Base-by-base conservation (phyloP, 2,113 vertebrate genomes). In the Mugil cephalus region DNA sequence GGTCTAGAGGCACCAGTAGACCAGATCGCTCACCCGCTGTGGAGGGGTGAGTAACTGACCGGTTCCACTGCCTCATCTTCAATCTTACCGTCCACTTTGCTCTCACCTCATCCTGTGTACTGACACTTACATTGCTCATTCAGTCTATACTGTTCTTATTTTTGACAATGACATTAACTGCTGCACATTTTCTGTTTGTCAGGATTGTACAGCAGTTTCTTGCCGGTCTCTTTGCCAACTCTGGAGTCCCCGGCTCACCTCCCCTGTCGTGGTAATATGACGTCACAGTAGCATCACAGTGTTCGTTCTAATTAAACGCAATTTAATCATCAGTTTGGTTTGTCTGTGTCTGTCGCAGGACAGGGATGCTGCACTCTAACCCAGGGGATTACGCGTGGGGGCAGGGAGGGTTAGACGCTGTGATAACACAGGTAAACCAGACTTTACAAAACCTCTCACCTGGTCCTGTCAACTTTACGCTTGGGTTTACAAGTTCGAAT, bases 171-270 rank as follows among this genome's bases (percentile, higher is more conserved):
- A 34, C 48, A 70, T 38, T 38, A 59, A 53, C 21, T 21, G 30
- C 40, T 71, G 9, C 53, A 3, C 46, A 15, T 74, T 66, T 55
- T 53, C 10, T 68, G 1, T 73, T 40, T 79, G 8, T 36, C 59
- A 99, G 98, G 51, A 98, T 99, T 69, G 96, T 99, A 63, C 98
- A 99, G 77, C 97, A 99, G 93, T 96, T 99, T 91, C 96, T 99
- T 30, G 95, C 97, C 1, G 96, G 96, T 19, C 95, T 99, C 69
- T 97, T 99, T 77, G 96, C 96, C 64, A 98, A 97, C 90, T 95
- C 97, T 4, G 94, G 96, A 3, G 87, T 96, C 51, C 94, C 97
- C 3, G 96, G 96, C 59, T 96, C 96, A 0, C 94, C 96, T 1
- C 96, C 96, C 1, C 94, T 98, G 35, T 97, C 98, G 71, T 98